A percentile compares a stretch with the other conserved stretches of the same genome.
phyloP scores from a whole-genome alignment of 2,797 vertebrate genomes.

The Yasuhikotakia modesta region DNA sequence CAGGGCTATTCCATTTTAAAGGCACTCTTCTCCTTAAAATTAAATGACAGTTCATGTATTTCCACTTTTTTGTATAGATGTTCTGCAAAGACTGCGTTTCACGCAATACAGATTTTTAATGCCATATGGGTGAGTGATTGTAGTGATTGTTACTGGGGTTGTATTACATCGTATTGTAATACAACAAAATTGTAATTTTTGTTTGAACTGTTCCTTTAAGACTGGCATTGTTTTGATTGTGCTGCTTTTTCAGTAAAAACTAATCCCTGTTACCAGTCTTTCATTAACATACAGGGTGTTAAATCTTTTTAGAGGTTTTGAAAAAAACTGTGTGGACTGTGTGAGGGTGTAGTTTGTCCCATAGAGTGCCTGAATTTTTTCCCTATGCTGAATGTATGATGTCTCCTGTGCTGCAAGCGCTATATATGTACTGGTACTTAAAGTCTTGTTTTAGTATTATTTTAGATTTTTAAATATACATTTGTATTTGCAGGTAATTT shows the following conservation, averaged over 20 bases:
- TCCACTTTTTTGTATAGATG: too few species aligned
- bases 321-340: constrained; percentile 26
- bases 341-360: constrained; percentile 50
- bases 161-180: too few species aligned
- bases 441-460: constrained; percentile 37
- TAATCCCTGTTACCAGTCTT: background rate
- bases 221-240: background rate
- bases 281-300: constrained; percentile 11
- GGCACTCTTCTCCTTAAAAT: too few species aligned
- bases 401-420: constrained; percentile 63
- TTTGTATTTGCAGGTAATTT: constrained; percentile 42
- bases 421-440: constrained; percentile 39
- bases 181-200: background rate
- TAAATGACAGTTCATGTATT: too few species aligned
- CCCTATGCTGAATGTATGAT: constrained; percentile 68
- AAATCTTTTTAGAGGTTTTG: background rate
- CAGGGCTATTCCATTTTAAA: constrained; percentile 2
- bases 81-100: background rate
- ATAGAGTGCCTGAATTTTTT: constrained; percentile 58
- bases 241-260: constrained; percentile 16
- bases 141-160: too few species aligned
- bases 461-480: constrained; percentile 26
- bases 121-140: background rate
- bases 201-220: background rate
- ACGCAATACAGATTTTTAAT: background rate